phyloP scores from a whole-genome alignment of 2,113 vertebrate species.

The Sisor rabdophorus region DNA sequence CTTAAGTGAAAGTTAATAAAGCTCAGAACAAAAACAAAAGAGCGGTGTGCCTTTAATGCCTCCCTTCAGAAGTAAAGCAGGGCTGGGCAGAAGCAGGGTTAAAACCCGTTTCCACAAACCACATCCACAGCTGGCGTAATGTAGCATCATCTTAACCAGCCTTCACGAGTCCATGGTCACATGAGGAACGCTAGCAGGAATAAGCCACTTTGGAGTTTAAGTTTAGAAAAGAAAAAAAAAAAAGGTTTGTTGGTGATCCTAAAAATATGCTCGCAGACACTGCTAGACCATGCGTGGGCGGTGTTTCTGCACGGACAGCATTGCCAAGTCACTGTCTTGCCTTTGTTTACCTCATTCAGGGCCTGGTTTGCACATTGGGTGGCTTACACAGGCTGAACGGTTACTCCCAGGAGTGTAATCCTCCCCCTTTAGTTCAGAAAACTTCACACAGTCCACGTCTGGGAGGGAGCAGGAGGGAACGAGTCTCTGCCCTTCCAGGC shows the following conservation, averaged over 20 bases:
- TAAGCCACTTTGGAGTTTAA: slow-evolving; percentile 33
- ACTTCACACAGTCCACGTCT: slow-evolving; percentile 21
- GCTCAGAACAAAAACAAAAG: slow-evolving; percentile 39
- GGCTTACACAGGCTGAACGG: slow-evolving; percentile 28
- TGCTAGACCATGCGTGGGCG: slow-evolving; percentile 41
- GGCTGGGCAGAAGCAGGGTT: slow-evolving; percentile 31
- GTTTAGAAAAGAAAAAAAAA: slow-evolving; percentile 39
- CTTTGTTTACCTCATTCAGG: slow-evolving; percentile 35
- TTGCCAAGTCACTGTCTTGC: slow-evolving; percentile 34
- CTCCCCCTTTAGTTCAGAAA: slow-evolving; percentile 23
- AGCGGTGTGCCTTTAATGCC: slow-evolving; percentile 35
- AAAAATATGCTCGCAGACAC: slow-evolving; percentile 45
- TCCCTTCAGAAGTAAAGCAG: background rate
- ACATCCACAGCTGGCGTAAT: slow-evolving; percentile 26
- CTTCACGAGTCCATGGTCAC: slow-evolving; percentile 12
- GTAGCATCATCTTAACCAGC: slow-evolving; percentile 5
- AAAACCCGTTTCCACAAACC: slow-evolving; percentile 26
- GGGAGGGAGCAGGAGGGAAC: slow-evolving; percentile 30
- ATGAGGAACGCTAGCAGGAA: slow-evolving; percentile 38
- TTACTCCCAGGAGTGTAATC: slow-evolving; percentile 40
- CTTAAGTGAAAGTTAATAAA: slow-evolving; percentile 58
- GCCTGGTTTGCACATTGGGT: slow-evolving; percentile 38
- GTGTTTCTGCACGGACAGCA: slow-evolving; percentile 34
- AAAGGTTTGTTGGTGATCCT: slow-evolving; percentile 30
- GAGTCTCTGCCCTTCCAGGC: slow-evolving; percentile 34